Evolutionary conservation across 2,113 vertebrate species (phyloP).

Genomic region (Malurus elegans): DNA sequence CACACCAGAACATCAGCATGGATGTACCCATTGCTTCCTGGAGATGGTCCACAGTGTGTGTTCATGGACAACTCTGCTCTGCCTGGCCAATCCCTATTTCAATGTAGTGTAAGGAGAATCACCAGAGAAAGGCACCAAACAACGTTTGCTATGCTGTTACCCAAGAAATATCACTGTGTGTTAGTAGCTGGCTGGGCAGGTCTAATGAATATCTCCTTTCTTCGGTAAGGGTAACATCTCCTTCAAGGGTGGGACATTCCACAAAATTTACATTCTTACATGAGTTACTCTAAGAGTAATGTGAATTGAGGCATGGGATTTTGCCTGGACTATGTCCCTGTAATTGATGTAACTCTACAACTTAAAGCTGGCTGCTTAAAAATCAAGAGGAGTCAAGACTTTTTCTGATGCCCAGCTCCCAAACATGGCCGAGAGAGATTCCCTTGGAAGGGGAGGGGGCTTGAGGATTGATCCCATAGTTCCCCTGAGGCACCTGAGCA

Average conservation of each 20-base stretch:
- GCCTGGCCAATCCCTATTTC: not conserved
- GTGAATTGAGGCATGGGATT: not conserved
- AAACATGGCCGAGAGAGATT: too few species aligned
- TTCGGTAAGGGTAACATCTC: not conserved
- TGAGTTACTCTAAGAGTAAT: not conserved
- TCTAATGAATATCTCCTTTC: not conserved
- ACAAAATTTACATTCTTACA: not conserved
- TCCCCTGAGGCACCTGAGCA: too few species aligned
- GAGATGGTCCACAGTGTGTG: not conserved
- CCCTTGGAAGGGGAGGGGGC: too few species aligned
- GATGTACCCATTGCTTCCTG: not conserved
- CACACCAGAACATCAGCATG: not conserved
- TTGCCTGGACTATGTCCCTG: not conserved
- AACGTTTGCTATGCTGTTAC: not conserved
- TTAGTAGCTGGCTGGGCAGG: not conserved
- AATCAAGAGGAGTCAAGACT: not conserved
- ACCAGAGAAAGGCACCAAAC: not conserved
- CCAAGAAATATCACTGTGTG: not conserved
- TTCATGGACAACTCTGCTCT: not conserved
- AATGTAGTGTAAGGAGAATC: not conserved
- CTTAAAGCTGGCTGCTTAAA: not conserved
- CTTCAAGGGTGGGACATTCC: not conserved
- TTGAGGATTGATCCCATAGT: too few species aligned
- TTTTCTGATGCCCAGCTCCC: not conserved
- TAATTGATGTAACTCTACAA: not conserved